phyloP scores from a whole-genome alignment of 2,888 invertebrate species.

The Chymomyza fuscimana region DNA sequence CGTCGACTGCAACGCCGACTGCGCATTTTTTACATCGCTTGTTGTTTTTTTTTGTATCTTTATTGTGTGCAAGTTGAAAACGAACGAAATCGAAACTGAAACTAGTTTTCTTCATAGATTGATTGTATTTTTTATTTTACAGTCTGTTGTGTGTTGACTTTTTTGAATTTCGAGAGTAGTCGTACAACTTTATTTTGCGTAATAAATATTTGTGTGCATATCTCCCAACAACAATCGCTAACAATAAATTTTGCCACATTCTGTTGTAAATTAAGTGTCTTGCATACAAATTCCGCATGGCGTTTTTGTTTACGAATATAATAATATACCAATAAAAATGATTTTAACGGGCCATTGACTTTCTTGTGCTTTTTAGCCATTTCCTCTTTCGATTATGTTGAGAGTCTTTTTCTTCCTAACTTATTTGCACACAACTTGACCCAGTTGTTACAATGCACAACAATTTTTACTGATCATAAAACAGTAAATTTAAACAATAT shows the following conservation, averaged over 20 bases:
- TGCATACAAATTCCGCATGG: conserved; percentile 35
- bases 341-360: conserved; percentile 31
- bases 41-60: not conserved
- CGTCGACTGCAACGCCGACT: conserved; percentile 4
- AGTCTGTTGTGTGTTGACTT: conserved; percentile 18
- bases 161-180: conserved; percentile 47
- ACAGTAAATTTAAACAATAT: not conserved
- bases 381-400: not conserved
- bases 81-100: conserved; percentile 46
- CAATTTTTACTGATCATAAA: not conserved
- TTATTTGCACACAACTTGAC: conserved; percentile 47
- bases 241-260: conserved; percentile 18
- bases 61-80: conserved; percentile 10
- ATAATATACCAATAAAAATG: not conserved
- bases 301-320: not conserved
- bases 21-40: not conserved
- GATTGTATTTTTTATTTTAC: not conserved
- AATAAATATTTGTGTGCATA: conserved; percentile 42
- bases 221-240: conserved; percentile 17
- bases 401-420: conserved; percentile 12
- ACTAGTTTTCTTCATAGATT: conserved; percentile 57
- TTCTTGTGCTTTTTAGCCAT: conserved; percentile 27
- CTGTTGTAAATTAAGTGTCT: conserved; percentile 5
- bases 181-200: conserved; percentile 60
- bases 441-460: conserved; percentile 20